Evolutionary conservation across 2,113 vertebrate species (phyloP).

Genomic region (Meleagris gallopavo): DNA sequence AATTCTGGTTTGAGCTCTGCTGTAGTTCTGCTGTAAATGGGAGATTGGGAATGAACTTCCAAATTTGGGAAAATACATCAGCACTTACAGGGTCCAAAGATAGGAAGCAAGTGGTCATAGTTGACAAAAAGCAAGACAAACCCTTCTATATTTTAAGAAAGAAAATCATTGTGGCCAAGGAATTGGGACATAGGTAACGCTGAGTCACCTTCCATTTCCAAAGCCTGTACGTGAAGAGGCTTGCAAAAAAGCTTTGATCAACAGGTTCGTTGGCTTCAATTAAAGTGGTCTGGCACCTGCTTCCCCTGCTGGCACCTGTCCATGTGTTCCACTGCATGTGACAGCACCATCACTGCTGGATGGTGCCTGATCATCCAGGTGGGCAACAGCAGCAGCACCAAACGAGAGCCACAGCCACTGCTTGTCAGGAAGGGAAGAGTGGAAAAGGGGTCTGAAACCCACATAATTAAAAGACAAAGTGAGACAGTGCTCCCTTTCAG

Average conservation of each 20-base stretch:
- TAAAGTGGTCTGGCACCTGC: not conserved
- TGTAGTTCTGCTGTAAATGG: not conserved
- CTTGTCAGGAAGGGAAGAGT: not conserved
- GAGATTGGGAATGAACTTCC: not conserved
- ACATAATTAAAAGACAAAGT: not conserved
- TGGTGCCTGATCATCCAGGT: not conserved
- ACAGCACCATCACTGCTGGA: not conserved
- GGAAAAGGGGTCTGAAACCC: not conserved
- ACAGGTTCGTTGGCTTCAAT: not conserved
- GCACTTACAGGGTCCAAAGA: not conserved
- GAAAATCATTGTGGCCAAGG: not conserved
- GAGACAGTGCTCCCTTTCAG: not conserved
- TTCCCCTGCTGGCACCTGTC: not conserved
- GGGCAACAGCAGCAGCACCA: rapidly evolving
- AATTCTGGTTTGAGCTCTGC: rapidly evolving
- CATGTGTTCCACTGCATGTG: not conserved
- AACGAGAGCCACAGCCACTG: rapidly evolving
- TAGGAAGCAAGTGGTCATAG: rapidly evolving
- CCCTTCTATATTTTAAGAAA: not conserved
- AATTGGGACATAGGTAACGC: rapidly evolving
- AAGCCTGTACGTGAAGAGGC: not conserved
- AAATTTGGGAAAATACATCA: not conserved
- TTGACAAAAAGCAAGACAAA: not conserved
- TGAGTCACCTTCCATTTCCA: not conserved
- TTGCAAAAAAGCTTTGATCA: not conserved